Percentiles rank a stretch among this genome's conserved stretches.
phyloP scores from a whole-genome alignment of 2,888 invertebrate genomes.

The Lypha dubia region DNA sequence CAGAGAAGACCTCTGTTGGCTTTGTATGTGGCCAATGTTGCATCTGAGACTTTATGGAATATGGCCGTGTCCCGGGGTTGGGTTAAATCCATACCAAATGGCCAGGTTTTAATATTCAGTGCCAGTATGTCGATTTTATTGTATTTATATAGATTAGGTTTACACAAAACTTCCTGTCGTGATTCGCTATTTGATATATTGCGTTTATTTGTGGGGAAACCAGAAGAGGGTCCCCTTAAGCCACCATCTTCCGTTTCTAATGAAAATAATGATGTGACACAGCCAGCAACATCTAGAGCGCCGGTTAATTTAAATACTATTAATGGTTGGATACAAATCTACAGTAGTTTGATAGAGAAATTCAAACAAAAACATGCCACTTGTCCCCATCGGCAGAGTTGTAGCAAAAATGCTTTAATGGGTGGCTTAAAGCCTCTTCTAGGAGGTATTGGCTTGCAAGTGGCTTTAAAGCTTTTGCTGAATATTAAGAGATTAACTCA shows the following conservation, averaged over 20 bases:
- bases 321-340: slow-evolving; percentile 78
- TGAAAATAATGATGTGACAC: not conserved
- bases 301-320: slow-evolving; percentile 76
- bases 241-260: not conserved
- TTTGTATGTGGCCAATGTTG: slow-evolving; percentile 92
- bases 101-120: slow-evolving; percentile 88
- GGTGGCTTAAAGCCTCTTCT: slow-evolving; percentile 86
- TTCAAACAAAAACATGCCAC: slow-evolving; percentile 84
- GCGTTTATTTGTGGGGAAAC: slow-evolving; percentile 86
- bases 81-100: slow-evolving; percentile 86
- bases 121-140: slow-evolving; percentile 85
- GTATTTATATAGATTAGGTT: slow-evolving; percentile 85
- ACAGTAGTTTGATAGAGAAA: slow-evolving; percentile 80
- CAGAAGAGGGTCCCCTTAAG: slow-evolving; percentile 84
- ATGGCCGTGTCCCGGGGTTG: slow-evolving; percentile 88
- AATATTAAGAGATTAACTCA: slow-evolving; percentile 85
- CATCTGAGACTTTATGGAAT: slow-evolving; percentile 90
- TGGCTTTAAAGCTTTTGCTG: slow-evolving; percentile 85
- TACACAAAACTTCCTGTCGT: slow-evolving; percentile 83
- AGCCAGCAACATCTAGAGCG: slow-evolving; percentile 65
- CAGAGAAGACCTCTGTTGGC: slow-evolving; percentile 89
- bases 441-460: slow-evolving; percentile 86
- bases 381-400: slow-evolving; percentile 87
- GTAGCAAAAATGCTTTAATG: slow-evolving; percentile 85
- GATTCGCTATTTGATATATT: slow-evolving; percentile 86